Evolutionary conservation across 1,140 invertebrate genomes (phyloP).

Genomic region (Drosophila murphyi): DNA sequence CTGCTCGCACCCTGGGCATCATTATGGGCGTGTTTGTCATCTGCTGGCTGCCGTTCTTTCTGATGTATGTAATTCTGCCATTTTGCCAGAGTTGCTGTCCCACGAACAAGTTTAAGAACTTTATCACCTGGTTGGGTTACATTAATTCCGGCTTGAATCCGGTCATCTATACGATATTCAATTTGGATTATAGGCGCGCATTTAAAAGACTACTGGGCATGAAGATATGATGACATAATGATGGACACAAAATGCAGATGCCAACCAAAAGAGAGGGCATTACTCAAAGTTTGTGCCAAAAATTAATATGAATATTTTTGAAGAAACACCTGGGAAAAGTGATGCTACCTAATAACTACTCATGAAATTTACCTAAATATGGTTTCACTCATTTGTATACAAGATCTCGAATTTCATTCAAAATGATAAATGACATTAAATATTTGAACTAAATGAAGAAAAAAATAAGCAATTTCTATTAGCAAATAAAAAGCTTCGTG

Average conservation of each 20-base stretch:
- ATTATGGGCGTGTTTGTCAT: constrained; percentile 98
- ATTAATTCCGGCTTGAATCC: constrained; percentile 99
- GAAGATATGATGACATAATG: constrained; percentile 68
- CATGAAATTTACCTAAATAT: constrained; percentile 4
- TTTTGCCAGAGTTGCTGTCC: constrained; percentile 93
- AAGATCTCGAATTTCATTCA: constrained; percentile 32
- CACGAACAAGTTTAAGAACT: constrained; percentile 92
- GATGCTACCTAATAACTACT: background rate
- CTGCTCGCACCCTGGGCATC: constrained; percentile 95
- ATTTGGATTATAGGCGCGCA: constrained; percentile 96
- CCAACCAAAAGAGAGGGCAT: constrained; percentile 31
- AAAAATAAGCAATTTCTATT: constrained; percentile 21
- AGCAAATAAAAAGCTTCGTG: constrained; percentile 6
- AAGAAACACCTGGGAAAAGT: constrained; percentile 23
- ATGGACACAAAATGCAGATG: background rate
- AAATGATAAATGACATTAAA: constrained; percentile 1
- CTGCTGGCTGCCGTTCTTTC: constrained; percentile 98
- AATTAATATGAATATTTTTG: constrained; percentile 12
- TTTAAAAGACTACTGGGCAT: constrained; percentile 94
- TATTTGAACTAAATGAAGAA: background rate
- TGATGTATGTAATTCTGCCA: constrained; percentile 96
- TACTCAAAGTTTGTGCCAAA: constrained; percentile 75
- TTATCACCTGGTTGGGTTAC: constrained; percentile 98
- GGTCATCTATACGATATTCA: constrained; percentile 98
- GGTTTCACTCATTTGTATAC: constrained; percentile 47